These are phyloP conservation scores for Pica pica DNA, from an alignment of 2,113 vertebrate species.

Conservation along the genomic window DNA sequence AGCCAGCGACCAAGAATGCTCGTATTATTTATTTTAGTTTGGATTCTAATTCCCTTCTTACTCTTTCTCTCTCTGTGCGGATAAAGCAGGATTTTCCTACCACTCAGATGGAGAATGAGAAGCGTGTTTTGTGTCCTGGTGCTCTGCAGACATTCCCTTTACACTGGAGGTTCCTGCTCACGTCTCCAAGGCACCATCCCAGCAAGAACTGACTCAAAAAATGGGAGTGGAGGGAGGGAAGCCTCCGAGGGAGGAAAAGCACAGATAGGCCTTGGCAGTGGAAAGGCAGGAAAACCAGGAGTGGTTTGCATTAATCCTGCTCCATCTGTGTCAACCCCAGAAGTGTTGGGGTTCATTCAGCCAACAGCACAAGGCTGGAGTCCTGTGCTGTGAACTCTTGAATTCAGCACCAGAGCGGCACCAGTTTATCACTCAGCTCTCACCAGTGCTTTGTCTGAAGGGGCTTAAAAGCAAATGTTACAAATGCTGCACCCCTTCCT, in stretches of 20 bases:
- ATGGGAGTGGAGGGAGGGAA: neutral
- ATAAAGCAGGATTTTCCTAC: constrained; percentile 24
- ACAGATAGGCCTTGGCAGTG: neutral
- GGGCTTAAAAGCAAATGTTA: neutral
- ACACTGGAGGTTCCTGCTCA: neutral
- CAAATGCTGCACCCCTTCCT: neutral
- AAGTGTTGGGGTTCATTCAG: neutral
- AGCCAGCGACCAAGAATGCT: constrained; percentile 3
- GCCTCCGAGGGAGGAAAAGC: neutral
- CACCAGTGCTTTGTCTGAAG: neutral
- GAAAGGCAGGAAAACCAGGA: neutral
- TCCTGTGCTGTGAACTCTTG: neutral
- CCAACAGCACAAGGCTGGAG: neutral
- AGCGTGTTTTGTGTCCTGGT: neutral
- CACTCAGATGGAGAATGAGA: neutral
- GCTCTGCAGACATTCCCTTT: neutral
- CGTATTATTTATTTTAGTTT: constrained; percentile 28
- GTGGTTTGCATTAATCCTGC: neutral
- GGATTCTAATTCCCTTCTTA: constrained; percentile 2
- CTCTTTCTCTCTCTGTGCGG: neutral
- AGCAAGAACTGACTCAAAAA: neutral
- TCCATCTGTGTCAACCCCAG: neutral
- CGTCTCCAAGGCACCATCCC: neutral
- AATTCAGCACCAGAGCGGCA: neutral
- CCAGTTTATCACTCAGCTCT: neutral